Evolutionary conservation across 2,888 invertebrate species (phyloP).

Genomic region (Cyclophora punctaria): DNA sequence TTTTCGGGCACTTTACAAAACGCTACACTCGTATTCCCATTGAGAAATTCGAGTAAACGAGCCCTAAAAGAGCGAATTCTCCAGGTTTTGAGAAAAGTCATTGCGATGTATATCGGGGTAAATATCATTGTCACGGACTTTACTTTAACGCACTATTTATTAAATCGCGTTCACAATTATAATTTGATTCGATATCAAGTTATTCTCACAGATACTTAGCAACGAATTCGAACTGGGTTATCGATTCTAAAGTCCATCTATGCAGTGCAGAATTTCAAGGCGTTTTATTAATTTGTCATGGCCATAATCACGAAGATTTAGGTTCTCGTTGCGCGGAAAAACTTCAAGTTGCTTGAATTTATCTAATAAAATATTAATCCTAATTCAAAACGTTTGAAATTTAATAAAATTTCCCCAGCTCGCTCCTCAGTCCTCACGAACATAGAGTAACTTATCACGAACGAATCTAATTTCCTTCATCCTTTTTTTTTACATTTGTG

Average conservation of each 20-base stretch:
- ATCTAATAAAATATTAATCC: too few species aligned
- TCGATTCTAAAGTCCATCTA: conserved; percentile 63
- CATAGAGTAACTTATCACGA: too few species aligned
- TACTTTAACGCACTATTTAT: conserved; percentile 2
- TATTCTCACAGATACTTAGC: not conserved
- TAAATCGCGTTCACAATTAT: conserved; percentile 3
- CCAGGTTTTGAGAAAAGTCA: conserved; percentile 88
- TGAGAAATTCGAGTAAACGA: conserved; percentile 78
- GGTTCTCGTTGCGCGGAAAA: too few species aligned
- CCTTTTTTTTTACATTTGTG: too few species aligned
- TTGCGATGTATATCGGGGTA: conserved; percentile 88
- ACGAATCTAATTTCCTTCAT: too few species aligned
- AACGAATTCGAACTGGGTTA: conserved; percentile 37
- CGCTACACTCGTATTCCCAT: conserved; percentile 75
- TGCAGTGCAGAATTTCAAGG: conserved; percentile 15
- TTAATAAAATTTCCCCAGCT: too few species aligned
- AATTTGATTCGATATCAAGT: not conserved
- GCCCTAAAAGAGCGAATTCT: conserved; percentile 81
- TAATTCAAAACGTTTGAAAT: too few species aligned
- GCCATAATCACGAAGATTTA: too few species aligned
- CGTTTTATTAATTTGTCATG: too few species aligned
- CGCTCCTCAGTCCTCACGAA: too few species aligned
- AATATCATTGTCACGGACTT: conserved; percentile 76
- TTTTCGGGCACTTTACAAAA: conserved; percentile 76
- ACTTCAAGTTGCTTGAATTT: too few species aligned